Percentiles rank a stretch among this genome's conserved stretches.
Conservation (phyloP, 2,113 vertebrate species). For the Vulpes ferrilata region DNA sequence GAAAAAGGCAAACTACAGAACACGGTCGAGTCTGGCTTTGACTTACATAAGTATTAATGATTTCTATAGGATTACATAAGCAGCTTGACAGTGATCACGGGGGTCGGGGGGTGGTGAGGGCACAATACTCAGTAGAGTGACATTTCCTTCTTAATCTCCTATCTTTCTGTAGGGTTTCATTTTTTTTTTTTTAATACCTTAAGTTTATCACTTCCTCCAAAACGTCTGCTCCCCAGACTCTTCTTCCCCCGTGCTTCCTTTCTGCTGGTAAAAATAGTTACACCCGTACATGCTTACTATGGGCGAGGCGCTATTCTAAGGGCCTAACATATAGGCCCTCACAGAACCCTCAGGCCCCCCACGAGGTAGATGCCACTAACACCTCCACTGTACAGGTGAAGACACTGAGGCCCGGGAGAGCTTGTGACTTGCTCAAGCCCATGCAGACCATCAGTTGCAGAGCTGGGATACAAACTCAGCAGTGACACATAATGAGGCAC, state of each 20-base stretch:
- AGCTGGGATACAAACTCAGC: neutral
- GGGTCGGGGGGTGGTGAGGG: neutral
- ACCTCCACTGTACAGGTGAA: neutral
- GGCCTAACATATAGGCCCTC: accelerated
- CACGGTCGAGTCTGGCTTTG: too few species aligned
- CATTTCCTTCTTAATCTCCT: neutral
- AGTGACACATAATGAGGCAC: neutral
- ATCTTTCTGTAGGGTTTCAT: neutral
- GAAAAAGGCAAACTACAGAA: neutral
- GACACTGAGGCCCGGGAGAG: neutral
- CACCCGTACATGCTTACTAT: neutral
- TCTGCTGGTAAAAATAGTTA: neutral
- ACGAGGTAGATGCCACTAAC: accelerated
- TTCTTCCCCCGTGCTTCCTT: neutral
- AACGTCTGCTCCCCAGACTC: conserved; percentile 5
- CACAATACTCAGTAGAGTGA: accelerated
- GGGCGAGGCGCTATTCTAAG: neutral
- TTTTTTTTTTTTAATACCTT: neutral
- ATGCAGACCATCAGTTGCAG: neutral
- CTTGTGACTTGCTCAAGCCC: neutral
- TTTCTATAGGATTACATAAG: neutral
- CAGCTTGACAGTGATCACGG: neutral
- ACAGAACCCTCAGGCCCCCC: neutral
- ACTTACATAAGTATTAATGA: neutral
- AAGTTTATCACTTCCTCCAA: conserved; percentile 54